These are phyloP conservation scores for Lontra canadensis DNA, from an alignment of 2,113 vertebrate genomes.

Conservation along the genomic window DNA sequence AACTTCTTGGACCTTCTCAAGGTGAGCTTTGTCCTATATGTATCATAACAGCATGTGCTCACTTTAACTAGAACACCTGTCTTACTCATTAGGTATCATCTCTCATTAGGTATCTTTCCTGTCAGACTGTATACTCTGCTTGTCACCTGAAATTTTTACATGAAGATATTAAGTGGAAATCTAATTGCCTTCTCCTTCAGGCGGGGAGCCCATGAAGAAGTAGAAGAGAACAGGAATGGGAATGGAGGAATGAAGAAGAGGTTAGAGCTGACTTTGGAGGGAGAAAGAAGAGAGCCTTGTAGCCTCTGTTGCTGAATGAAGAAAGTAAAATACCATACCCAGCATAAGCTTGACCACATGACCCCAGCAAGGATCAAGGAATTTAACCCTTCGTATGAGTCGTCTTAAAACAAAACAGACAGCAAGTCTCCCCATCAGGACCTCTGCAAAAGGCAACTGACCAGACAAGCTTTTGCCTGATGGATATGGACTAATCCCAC, in stretches of 20 bases:
- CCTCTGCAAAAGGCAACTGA: neutral
- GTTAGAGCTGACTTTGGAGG: neutral
- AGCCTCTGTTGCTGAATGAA: neutral
- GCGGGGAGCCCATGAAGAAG: neutral
- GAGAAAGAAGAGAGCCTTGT: neutral
- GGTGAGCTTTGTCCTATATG: neutral
- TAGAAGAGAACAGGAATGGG: neutral
- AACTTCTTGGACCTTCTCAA: neutral
- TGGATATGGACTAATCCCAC: slow-evolving; percentile 4
- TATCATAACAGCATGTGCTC: neutral
- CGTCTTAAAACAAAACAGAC: slow-evolving; percentile 27
- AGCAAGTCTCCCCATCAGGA: neutral
- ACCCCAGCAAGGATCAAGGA: neutral
- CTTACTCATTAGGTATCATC: neutral
- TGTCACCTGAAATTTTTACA: neutral
- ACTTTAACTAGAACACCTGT: neutral
- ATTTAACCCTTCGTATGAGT: slow-evolving; percentile 43
- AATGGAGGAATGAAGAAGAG: neutral
- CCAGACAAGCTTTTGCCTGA: slow-evolving; percentile 16
- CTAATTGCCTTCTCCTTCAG: neutral
- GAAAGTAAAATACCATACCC: neutral
- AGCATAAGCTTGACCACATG: neutral
- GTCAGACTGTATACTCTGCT: neutral
- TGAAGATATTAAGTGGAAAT: neutral
- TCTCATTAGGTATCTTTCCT: neutral